Base-by-base conservation (phyloP, 2,888 invertebrate genomes). In the Hemaris fuciformis region DNA sequence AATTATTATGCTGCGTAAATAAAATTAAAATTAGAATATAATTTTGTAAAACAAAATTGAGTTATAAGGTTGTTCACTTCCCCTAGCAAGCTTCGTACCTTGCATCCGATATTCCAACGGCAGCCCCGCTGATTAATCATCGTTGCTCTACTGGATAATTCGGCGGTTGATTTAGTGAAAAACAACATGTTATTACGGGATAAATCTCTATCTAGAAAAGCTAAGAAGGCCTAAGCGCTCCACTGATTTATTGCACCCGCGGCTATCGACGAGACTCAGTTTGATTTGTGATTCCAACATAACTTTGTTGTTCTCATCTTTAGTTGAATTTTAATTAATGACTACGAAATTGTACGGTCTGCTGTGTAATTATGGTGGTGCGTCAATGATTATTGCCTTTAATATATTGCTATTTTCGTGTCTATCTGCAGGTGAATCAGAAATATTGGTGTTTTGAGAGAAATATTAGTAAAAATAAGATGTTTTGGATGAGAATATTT, bases 141-240 rank as follows among this genome's bases (percentile, higher is more conserved):
- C 82, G 82, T 79, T 83, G 76, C 83, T 91, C 92, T 92, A 92
- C 92, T 84, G 92, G 91, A 92, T 92, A 91, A 91, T 92, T 91
- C 91, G 91, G 92, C 84, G 84, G 86, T 89, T 91, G 92, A 92
- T 92, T 91, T 91, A 91, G 87, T 90, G 90, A 91, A 91, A 91
- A 89, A 84, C 88, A 91, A 90, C 90, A 78, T 91, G 91, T 91
- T 91, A 92, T 92, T 92, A 92, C 80, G 83, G 90, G 90, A 91
- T 92, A 92, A 92, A 92, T 92, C 92, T 92, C 87, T 92, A 91
- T 92, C 91, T 92, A 91, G 92, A 91, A 92, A 91, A 90, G 91
- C 91, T 91, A 91, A 92, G 91, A 88, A 91, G 91, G 88, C 89
- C 91, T 92, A 91, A 92, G 89, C 88, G 85, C 87, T 81, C 80